Evolutionary conservation across 2,888 invertebrate genomes (phyloP).

Genomic region (Cataglyphis cursor): DNA sequence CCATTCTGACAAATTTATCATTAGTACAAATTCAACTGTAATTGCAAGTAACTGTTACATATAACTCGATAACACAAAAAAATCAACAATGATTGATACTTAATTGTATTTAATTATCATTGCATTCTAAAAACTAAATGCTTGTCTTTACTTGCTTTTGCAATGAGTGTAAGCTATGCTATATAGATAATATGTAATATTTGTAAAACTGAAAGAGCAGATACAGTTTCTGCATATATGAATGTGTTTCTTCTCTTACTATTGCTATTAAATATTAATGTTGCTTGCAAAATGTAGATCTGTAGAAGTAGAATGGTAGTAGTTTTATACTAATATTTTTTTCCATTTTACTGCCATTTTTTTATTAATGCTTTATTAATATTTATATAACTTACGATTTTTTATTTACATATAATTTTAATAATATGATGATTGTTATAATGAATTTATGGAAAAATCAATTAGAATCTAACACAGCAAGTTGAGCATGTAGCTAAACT

Average conservation of each 20-base stretch:
- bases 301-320: constrained; percentile 38
- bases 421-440: neutral
- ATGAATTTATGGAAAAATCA: constrained; percentile 10
- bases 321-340: constrained; percentile 57
- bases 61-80: constrained; percentile 35
- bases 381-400: neutral
- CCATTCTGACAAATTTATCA: constrained; percentile 55
- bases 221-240: constrained; percentile 43
- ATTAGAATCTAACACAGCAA: neutral
- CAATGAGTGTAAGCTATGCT: constrained; percentile 24
- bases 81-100: neutral
- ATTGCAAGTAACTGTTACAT: constrained; percentile 61
- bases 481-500: neutral
- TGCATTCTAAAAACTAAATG: constrained; percentile 30
- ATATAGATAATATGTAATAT: neutral
- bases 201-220: constrained; percentile 8
- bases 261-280: constrained; percentile 38
- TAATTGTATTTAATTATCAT: constrained; percentile 6
- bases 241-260: constrained; percentile 48
- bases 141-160: constrained; percentile 41
- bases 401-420: constrained; percentile 26
- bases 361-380: constrained; percentile 54
- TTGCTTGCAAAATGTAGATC: constrained; percentile 51
- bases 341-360: constrained; percentile 36
- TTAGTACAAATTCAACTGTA: constrained; percentile 46